Percentiles rank a stretch among this genome's conserved stretches.
Evolutionary conservation across 1,140 invertebrate genomes (phyloP).

Genomic region (Pararge aegeria): DNA sequence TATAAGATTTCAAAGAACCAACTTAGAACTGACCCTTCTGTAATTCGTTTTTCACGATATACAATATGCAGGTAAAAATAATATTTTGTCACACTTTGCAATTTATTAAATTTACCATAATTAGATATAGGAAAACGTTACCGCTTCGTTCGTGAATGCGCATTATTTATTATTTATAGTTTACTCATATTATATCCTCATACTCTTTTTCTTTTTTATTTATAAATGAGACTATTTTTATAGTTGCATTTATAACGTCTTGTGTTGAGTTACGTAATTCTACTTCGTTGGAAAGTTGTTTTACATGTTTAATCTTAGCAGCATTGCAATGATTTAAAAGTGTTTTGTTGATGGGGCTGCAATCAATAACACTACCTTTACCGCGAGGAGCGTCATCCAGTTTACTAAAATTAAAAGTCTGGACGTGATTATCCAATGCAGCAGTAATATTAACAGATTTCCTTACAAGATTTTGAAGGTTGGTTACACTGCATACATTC

Average conservation of each 20-base stretch:
- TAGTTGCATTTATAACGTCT: conserved; percentile 29
- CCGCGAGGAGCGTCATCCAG: conserved; percentile 41
- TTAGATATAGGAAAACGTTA: too few species aligned
- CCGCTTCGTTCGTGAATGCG: too few species aligned
- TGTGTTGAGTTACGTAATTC: background rate
- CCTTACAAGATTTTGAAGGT: conserved; percentile 33
- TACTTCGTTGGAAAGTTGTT: background rate
- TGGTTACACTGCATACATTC: conserved; percentile 31
- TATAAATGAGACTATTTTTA: conserved; percentile 52
- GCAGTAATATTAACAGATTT: conserved; percentile 28
- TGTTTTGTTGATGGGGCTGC: conserved; percentile 9
- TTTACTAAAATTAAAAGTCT: conserved; percentile 42
- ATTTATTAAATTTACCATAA: too few species aligned
- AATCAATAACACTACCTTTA: conserved; percentile 26
- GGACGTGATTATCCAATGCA: conserved; percentile 17
- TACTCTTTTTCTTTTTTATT: conserved; percentile 56
- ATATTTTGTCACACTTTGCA: too few species aligned
- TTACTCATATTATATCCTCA: conserved; percentile 9
- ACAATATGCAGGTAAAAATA: too few species aligned
- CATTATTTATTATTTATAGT: too few species aligned
- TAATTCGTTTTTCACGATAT: too few species aligned
- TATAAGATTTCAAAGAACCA: too few species aligned
- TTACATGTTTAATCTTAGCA: background rate
- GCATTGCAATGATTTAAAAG: background rate
- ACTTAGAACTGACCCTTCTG: too few species aligned